These are phyloP conservation scores for Syrmaticus mikado DNA, from an alignment of 2,113 vertebrate species.

Conservation along the genomic window DNA sequence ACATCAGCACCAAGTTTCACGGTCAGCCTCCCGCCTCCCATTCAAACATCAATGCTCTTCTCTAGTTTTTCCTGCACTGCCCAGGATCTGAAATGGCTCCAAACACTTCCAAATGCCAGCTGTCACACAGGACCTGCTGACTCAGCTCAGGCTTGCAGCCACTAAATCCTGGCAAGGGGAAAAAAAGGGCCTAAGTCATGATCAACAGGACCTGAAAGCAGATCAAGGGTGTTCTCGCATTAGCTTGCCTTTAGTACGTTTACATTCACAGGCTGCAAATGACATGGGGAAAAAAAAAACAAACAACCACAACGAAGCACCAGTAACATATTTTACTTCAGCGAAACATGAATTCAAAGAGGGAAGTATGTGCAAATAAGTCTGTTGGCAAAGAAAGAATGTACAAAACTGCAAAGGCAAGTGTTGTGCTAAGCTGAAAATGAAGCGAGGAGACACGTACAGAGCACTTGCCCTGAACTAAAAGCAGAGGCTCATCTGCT, in stretches of 20 bases:
- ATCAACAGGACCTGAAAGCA: neutral
- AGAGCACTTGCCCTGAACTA: neutral
- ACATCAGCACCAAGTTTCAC: neutral
- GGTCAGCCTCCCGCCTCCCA: neutral
- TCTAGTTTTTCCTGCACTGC: neutral
- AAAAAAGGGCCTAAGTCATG: neutral
- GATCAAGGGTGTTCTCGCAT: neutral
- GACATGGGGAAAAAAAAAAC: neutral
- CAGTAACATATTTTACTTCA: neutral
- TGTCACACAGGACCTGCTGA: accelerated
- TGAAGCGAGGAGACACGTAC: neutral
- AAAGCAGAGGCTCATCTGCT: conserved; percentile 8
- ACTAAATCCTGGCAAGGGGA: neutral
- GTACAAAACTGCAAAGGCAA: neutral
- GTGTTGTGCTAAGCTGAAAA: neutral
- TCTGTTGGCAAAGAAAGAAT: neutral
- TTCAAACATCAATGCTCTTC: neutral
- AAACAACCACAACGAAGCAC: neutral
- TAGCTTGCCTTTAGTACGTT: neutral
- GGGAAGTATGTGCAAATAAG: neutral
- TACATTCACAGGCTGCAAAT: neutral
- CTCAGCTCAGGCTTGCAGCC: neutral
- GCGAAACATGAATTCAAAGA: neutral
- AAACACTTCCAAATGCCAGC: neutral
- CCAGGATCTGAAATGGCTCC: neutral